Evolutionary conservation across 2,113 vertebrate species (phyloP).

Genomic region (Helogale parvula): DNA sequence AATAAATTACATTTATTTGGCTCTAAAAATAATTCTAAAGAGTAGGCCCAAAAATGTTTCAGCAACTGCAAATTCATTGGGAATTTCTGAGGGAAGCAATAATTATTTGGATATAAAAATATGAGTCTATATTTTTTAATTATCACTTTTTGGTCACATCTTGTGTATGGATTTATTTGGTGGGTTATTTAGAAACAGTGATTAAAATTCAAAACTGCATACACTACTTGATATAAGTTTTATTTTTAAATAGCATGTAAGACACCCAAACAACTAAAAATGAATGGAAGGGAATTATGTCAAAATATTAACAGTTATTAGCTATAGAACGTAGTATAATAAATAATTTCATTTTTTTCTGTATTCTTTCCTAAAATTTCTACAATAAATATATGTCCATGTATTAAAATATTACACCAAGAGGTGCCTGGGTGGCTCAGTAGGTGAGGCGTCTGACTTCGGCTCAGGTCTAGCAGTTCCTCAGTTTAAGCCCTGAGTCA

Average conservation of each 20-base stretch:
- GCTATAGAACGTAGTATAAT: background rate
- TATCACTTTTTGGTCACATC: background rate
- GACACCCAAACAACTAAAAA: background rate
- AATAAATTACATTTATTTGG: background rate
- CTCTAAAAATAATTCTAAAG: background rate
- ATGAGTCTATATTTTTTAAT: background rate
- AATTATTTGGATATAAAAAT: constrained; percentile 2
- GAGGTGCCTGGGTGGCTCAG: background rate
- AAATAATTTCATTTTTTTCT: constrained; percentile 21
- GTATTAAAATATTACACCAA: background rate
- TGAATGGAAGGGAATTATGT: background rate
- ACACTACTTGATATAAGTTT: background rate
- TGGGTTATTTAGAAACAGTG: background rate
- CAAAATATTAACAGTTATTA: constrained; percentile 13
- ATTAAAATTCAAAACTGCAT: background rate
- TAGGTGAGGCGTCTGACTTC: no score
- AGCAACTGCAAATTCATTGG: background rate
- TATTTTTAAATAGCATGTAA: constrained; percentile 32
- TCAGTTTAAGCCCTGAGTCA: no score
- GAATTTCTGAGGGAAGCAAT: background rate
- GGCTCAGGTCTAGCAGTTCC: no score
- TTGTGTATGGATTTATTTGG: background rate
- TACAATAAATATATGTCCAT: background rate
- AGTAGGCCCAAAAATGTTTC: background rate
- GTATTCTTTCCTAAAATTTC: background rate